phyloP scores from a whole-genome alignment of 2,797 vertebrate species.

The Craterocephalus amniculus region DNA sequence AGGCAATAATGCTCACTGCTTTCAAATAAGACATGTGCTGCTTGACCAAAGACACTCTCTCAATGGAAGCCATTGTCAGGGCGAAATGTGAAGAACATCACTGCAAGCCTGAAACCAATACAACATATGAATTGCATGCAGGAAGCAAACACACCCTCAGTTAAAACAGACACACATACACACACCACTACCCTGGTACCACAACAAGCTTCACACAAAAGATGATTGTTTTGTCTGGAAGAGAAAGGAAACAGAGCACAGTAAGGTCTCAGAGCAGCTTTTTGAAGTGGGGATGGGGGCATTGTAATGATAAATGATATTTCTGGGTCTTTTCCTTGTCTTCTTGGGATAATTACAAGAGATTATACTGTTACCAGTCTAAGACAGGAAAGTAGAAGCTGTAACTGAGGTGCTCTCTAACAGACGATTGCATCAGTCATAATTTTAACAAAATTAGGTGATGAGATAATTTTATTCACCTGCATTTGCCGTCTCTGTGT shows the following conservation, averaged over 20 bases:
- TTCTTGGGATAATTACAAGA: constrained; percentile 28
- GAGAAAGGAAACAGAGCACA: constrained; percentile 35
- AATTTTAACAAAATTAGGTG: constrained; percentile 52
- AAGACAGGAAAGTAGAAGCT: constrained; percentile 39
- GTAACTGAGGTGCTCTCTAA: constrained; percentile 10
- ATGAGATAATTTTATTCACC: constrained; percentile 46
- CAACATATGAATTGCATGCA: constrained; percentile 46
- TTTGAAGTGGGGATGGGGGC: constrained; percentile 15
- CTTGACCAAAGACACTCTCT: constrained; percentile 46
- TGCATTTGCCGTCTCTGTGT: constrained; percentile 31
- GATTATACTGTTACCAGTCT: constrained; percentile 38
- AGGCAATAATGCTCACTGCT: constrained; percentile 41
- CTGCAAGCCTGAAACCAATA: constrained; percentile 40
- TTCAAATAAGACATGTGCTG: constrained; percentile 45
- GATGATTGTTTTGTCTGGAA: constrained; percentile 31
- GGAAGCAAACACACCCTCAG: constrained; percentile 29
- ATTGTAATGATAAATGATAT: constrained; percentile 33
- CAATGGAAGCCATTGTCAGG: constrained; percentile 28
- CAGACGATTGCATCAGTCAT: constrained; percentile 45
- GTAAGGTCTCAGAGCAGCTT: constrained; percentile 33
- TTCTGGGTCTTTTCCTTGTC: constrained; percentile 30
- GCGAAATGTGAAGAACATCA: constrained; percentile 46
- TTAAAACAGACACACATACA: constrained; percentile 14
- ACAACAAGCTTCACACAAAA: constrained; percentile 47
- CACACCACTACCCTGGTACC: constrained; percentile 27